Percentiles rank a stretch among this genome's conserved stretches.
Evolutionary conservation across 30 jellyfish, hydroid and myxozoan genomes (phyloP).

Genomic region (Turritopsis rubra): DNA sequence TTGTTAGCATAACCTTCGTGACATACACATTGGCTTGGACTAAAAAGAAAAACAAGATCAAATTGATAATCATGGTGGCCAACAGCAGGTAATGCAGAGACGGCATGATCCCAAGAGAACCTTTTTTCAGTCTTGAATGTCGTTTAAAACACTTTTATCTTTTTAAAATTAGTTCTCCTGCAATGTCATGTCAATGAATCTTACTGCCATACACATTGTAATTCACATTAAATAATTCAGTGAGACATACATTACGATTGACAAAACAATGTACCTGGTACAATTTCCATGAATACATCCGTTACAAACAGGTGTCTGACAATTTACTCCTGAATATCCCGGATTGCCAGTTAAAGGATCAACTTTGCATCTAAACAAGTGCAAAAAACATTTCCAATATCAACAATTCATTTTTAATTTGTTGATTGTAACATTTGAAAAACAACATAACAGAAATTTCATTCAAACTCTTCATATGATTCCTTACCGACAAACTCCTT

Average conservation of each 20-base stretch:
- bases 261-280: constrained; percentile 32
- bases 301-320: constrained; percentile 54
- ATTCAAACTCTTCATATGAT: background rate
- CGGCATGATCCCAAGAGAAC: background rate
- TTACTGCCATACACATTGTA: background rate
- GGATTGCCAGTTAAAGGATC: constrained; percentile 46
- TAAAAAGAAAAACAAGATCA: constrained; percentile 3
- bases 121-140: background rate
- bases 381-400: background rate
- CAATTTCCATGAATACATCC: constrained; percentile 75
- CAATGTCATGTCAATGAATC: background rate
- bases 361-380: constrained; percentile 40
- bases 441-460: no score
- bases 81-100: background rate
- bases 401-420: no score
- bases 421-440: no score
- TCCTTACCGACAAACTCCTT: constrained; percentile 62
- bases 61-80: no score
- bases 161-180: background rate
- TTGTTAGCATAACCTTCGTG: constrained; percentile 36
- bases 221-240: background rate
- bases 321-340: constrained; percentile 52
- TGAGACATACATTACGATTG: background rate
- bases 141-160: background rate
- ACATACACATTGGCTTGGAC: constrained; percentile 74